Conservation (phyloP, 2,888 invertebrate species). For the Chrysolina americana region DNA sequence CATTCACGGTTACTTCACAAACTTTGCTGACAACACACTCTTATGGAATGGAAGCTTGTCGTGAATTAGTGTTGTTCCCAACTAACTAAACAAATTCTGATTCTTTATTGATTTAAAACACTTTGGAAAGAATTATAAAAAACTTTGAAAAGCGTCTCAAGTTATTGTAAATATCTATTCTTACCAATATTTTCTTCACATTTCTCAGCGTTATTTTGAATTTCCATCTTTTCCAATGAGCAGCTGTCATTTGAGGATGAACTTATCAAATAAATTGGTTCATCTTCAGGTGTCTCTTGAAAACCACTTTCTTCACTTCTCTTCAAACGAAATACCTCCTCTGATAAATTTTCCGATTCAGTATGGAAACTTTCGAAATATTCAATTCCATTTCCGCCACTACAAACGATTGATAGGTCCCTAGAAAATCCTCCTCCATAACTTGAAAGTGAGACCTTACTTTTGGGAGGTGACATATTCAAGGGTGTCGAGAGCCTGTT, state of each 20-base stretch:
- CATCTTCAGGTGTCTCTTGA: conserved; percentile 58
- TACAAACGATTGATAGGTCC: background rate
- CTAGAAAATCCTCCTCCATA: background rate
- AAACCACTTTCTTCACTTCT: conserved; percentile 42
- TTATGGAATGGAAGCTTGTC: too few relatives aligned
- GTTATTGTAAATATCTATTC: background rate
- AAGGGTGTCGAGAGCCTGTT: background rate
- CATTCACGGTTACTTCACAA: too few relatives aligned
- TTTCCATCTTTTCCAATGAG: background rate
- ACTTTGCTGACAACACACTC: too few relatives aligned
- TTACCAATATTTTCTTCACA: conserved; percentile 24
- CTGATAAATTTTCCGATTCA: conserved; percentile 20
- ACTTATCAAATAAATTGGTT: conserved; percentile 36
- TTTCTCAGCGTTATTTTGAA: conserved; percentile 7
- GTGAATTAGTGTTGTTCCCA: too few relatives aligned
- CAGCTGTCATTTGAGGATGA: conserved; percentile 32
- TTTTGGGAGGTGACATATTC: background rate
- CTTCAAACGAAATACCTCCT: background rate
- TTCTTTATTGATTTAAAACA: too few relatives aligned
- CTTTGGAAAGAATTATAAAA: background rate
- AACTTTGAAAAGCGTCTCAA: too few relatives aligned
- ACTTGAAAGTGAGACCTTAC: background rate
- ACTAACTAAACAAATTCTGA: too few relatives aligned
- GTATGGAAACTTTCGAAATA: conserved; percentile 46
- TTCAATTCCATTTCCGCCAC: conserved; percentile 40